phyloP scores from a whole-genome alignment of 1,140 invertebrate genomes.

The Drosophila lacteicornis region DNA sequence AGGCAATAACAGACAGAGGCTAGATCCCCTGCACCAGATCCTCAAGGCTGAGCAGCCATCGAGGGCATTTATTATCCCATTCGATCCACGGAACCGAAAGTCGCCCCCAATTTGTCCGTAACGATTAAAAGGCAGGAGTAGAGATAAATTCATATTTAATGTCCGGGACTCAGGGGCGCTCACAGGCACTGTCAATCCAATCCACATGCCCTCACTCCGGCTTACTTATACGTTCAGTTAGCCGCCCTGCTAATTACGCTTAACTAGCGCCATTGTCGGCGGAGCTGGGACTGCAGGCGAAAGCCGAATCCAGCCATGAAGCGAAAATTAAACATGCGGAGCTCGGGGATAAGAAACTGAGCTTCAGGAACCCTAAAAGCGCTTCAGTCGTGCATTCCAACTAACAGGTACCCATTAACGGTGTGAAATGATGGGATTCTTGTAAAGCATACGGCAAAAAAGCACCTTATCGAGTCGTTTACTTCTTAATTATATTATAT shows the following conservation, averaged over 20 bases:
- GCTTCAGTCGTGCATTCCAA: background rate
- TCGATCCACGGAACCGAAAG: background rate
- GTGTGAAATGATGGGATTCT: no score
- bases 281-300: conserved; percentile 13
- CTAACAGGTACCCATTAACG: background rate
- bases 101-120: background rate
- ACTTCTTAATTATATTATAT: no score
- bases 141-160: conserved; percentile 64
- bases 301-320: conserved; percentile 3
- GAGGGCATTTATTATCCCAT: conserved; percentile 8
- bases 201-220: conserved; percentile 10
- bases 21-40: background rate
- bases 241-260: conserved; percentile 73
- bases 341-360: conserved; percentile 18
- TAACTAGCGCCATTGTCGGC: conserved; percentile 73
- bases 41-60: background rate
- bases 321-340: conserved; percentile 60
- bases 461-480: background rate
- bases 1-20: background rate
- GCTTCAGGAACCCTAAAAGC: conserved; percentile 2
- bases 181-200: conserved; percentile 2
- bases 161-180: conserved; percentile 19
- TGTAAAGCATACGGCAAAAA: no score
- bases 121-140: background rate
- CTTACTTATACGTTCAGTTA: conserved; percentile 42